phyloP scores from a whole-genome alignment of 2,797 vertebrate genomes.

The Sebastiscus tertius region DNA sequence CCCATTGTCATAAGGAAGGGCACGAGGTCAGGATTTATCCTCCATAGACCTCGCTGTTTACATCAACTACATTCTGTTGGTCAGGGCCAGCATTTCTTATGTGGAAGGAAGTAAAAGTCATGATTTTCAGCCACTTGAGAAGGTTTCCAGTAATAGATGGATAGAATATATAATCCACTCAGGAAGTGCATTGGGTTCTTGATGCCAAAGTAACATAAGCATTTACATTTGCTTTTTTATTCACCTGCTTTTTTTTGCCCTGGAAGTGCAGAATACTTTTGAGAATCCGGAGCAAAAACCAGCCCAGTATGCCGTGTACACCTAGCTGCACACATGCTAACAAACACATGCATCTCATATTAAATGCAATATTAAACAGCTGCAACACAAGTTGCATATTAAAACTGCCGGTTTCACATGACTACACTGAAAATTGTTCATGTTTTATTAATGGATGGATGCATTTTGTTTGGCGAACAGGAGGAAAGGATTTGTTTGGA shows the following conservation, averaged over 20 bases:
- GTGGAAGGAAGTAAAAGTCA: background rate
- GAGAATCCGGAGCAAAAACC: background rate
- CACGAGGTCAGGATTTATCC: background rate
- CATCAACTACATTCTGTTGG: background rate
- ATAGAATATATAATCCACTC: background rate
- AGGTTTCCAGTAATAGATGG: background rate
- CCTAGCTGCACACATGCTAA: background rate
- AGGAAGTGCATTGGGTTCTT: background rate
- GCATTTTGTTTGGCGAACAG: constrained; percentile 28
- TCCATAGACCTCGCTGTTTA: background rate
- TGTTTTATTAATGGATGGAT: constrained; percentile 42
- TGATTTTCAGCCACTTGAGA: background rate
- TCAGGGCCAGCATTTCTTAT: background rate
- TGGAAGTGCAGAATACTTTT: background rate
- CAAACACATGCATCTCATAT: background rate
- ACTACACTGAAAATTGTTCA: constrained; percentile 5
- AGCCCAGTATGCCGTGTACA: background rate
- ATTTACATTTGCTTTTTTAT: background rate
- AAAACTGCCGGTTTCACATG: constrained; percentile 23
- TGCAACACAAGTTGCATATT: constrained; percentile 21
- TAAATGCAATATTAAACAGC: constrained; percentile 39
- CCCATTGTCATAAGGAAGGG: background rate
- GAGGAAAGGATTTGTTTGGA: constrained; percentile 36
- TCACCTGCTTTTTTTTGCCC: too few relatives aligned
- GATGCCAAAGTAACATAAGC: background rate